Evolutionary conservation across 1,140 invertebrate species (phyloP).

Genomic region (Temnothorax longispinosus): DNA sequence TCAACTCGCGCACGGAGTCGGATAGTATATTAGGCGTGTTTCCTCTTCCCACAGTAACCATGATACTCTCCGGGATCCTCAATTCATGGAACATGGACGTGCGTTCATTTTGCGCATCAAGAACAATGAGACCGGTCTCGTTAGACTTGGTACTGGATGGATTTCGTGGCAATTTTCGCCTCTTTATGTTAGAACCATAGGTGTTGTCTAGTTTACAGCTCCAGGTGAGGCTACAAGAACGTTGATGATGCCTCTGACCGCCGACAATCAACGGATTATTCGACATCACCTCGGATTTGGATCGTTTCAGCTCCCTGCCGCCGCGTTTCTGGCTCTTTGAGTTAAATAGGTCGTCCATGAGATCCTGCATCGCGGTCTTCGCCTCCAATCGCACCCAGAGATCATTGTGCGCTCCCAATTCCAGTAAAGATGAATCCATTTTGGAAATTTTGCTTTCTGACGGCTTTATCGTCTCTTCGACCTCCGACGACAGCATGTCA

Average conservation of each 20-base stretch:
- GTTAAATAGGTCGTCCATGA: conserved; percentile 89
- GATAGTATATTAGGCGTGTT: conserved; percentile 78
- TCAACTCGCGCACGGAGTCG: conserved; percentile 76
- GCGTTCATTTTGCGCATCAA: conserved; percentile 79
- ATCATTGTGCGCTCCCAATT: conserved; percentile 78
- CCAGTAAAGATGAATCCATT: conserved; percentile 71
- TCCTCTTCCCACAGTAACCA: conserved; percentile 83
- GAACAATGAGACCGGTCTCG: conserved; percentile 77
- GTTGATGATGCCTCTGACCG: conserved; percentile 86
- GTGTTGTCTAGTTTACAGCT: conserved; percentile 89
- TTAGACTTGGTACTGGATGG: conserved; percentile 73
- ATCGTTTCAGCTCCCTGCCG: conserved; percentile 87
- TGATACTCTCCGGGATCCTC: conserved; percentile 84
- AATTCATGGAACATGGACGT: conserved; percentile 82
- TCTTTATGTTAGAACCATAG: conserved; percentile 88
- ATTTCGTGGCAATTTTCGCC: conserved; percentile 87
- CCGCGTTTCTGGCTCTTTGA: conserved; percentile 81
- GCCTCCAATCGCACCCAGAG: conserved; percentile 84
- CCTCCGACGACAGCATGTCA: conserved; percentile 79
- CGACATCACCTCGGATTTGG: conserved; percentile 88
- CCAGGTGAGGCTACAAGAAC: conserved; percentile 89
- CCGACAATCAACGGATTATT: conserved; percentile 83
- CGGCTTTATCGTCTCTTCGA: conserved; percentile 79
- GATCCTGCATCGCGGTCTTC: conserved; percentile 86
- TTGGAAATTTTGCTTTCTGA: conserved; percentile 76